Base-by-base conservation (phyloP, 92 coral and sea anemone species). In the Metridium senile region DNA sequence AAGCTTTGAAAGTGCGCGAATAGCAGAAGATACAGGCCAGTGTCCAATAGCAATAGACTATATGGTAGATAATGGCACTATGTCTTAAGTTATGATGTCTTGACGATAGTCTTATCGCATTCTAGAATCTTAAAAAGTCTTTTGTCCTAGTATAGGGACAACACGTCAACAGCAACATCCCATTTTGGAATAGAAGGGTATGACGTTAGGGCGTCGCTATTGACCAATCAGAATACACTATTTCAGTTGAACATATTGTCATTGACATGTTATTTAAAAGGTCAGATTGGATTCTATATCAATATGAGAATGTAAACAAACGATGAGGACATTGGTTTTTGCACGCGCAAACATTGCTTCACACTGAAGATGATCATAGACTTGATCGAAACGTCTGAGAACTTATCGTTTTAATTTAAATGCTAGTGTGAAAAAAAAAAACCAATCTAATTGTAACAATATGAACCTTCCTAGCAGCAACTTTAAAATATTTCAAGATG, bases 1-100 rank as follows among this genome's bases (percentile, higher is more conserved):
- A 75, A 75, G 80, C 67, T 73, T 9, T 43, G 49, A 33, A 58
- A 26, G 54, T 67, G 78, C 78, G 78, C 52, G 78, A 21, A 58
- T 29, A 18, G 31, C 22, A 26, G 3, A 21, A 1, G 65, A 59
- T 59, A 59, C 65, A 28, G 16, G 32, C 8, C 22, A 59, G 30
- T 25, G 2, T 7, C 65, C 65, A 59, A 59, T 26, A 8, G 32
- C 2, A 16, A 0, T 31, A 29, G 43, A 30, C 45, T 16, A 63
- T 11, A 20, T 28, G 45, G 31, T 63, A 63, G 39, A 13, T 16
- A 63, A 13, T 1, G 45, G 7, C 21, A 29, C 69, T 22, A 35
- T 63, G 69, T 63, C 39, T 63, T 16, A 26, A 31, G 31, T 58
- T 58, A 23, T 58, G 25, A 58, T 2, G 65, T 58, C 29, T 58